Conservation (phyloP, 2,113 vertebrate species). For the Orycteropus afer region DNA sequence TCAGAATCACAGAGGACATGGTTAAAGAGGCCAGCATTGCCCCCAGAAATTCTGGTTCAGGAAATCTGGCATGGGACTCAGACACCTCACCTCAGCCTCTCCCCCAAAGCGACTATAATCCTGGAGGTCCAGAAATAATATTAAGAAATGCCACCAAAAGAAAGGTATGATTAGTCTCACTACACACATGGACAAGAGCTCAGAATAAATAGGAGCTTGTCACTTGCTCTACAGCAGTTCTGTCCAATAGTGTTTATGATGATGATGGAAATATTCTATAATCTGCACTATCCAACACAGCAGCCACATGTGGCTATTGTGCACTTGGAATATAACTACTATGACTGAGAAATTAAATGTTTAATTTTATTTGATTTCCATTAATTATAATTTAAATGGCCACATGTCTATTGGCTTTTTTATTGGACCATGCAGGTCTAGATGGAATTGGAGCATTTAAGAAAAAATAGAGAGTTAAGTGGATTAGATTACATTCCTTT, state of each 20-base stretch:
- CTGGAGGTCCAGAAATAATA: not conserved
- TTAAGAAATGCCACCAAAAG: not conserved
- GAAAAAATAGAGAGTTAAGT: not conserved
- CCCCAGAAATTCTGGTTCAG: not conserved
- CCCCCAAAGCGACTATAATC: not conserved
- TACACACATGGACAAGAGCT: not conserved
- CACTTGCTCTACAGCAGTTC: too few relatives aligned
- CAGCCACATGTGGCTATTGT: not conserved
- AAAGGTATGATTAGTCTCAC: not conserved
- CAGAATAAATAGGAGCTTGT: not conserved
- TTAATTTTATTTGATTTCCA: not conserved
- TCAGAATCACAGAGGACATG: not conserved
- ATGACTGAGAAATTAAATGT: not conserved
- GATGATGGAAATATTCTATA: fast-evolving
- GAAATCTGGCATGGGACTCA: not conserved
- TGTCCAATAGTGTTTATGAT: fast-evolving
- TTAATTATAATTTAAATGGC: not conserved
- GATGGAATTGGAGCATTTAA: not conserved
- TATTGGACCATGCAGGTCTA: not conserved
- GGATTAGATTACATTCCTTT: not conserved
- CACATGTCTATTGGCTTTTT: not conserved
- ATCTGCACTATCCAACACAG: not conserved
- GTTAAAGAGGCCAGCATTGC: not conserved
- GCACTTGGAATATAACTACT: not conserved
- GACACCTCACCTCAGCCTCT: not conserved